Evolutionary conservation across 2,113 vertebrate species (phyloP).

Genomic region (Axis porcinus): DNA sequence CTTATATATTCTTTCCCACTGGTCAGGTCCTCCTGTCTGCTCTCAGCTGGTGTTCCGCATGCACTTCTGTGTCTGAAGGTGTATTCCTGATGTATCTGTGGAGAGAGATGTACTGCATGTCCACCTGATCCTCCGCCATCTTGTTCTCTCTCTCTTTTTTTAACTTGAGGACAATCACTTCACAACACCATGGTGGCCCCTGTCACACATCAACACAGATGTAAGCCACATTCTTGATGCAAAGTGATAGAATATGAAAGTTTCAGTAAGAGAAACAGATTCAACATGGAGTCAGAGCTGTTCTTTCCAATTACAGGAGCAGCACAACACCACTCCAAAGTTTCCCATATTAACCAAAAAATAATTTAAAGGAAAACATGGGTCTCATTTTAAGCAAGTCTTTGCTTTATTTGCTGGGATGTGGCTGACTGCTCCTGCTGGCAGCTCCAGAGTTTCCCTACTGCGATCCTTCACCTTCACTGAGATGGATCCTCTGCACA

Average conservation of each 20-base stretch:
- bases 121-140: background rate
- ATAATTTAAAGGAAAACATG: background rate
- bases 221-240: background rate
- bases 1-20: background rate
- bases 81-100: background rate
- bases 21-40: background rate
- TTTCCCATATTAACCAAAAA: background rate
- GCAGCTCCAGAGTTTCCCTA: background rate
- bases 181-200: background rate
- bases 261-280: background rate
- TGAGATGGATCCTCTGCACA: background rate
- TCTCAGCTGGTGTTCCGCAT: background rate
- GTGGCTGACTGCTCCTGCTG: background rate
- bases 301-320: background rate
- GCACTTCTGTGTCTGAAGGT: background rate
- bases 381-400: background rate
- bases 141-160: background rate
- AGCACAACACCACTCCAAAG: no score
- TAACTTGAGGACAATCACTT: background rate
- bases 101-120: background rate
- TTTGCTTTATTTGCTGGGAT: background rate
- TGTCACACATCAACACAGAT: background rate
- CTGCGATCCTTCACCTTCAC: background rate
- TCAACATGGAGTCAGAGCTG: background rate
- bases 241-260: background rate